Conservation (phyloP, 2,113 vertebrate species). For the Calyptommatus sinebrachiatus region DNA sequence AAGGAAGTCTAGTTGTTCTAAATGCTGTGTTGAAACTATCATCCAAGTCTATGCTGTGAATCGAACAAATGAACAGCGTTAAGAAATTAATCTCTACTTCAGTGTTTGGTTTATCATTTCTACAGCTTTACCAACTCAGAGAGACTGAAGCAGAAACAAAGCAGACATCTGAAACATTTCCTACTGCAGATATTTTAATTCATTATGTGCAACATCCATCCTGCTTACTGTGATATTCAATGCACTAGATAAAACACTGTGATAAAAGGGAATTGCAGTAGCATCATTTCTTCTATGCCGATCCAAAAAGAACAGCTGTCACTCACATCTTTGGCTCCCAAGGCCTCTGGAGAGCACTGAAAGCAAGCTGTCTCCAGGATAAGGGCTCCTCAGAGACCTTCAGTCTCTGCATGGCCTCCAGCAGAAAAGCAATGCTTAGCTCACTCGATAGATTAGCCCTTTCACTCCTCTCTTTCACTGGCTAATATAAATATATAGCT, state of each 20-base stretch:
- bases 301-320: conserved; percentile 64
- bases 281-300: conserved; percentile 43
- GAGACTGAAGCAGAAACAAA: neutral
- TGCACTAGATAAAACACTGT: conserved; percentile 45
- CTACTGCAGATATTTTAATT: neutral
- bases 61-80: neutral
- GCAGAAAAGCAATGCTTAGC: conserved; percentile 55
- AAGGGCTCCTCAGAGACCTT: conserved; percentile 64
- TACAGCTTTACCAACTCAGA: neutral
- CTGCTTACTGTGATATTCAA: conserved; percentile 38
- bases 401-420: conserved; percentile 55
- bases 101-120: neutral
- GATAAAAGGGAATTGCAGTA: conserved; percentile 44
- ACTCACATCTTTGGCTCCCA: conserved; percentile 60
- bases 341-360: conserved; percentile 44
- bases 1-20: neutral
- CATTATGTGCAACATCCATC: conserved; percentile 29
- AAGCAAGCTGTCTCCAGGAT: conserved; percentile 58
- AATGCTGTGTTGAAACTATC: conserved; percentile 1
- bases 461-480: conserved; percentile 63
- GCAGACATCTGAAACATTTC: conserved; percentile 26
- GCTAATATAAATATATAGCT: conserved; percentile 65
- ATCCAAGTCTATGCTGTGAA: neutral
- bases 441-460: conserved; percentile 65
- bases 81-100: neutral